Evolutionary conservation across 2,888 invertebrate species (phyloP), one percentile per base, ranked within the genome.

Genomic region (Dysmachus trigonus): DNA sequence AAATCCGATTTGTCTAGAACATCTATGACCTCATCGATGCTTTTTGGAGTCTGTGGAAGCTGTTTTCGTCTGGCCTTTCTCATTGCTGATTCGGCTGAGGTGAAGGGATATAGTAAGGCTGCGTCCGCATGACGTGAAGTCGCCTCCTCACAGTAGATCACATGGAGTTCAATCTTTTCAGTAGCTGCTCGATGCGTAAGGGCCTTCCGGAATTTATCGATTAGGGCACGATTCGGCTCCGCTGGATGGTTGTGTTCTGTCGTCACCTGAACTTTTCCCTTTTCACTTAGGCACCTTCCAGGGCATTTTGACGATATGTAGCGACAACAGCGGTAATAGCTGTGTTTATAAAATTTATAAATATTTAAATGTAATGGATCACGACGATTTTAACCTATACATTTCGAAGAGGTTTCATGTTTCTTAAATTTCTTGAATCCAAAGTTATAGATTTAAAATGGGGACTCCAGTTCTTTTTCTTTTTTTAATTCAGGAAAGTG

Each of bases 271-370:
- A 89, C 87, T 85, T 88, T 88, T 1, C 88, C 88, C 76, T 89
- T 87, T 86, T 90, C 89, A 27, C 86, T 86, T 1, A 88, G 86
- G 33, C 89, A 86, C 18, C 89, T 89, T 13, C 89, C 90, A 0
- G 89, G 88, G 84, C 90, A 90, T 85, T 89, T 89, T 53, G 88
- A 86, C n/a, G 87, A 88, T 47, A 89, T 89, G 82, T 89, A 89
- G 6, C 89, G 89, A 7, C 88, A 89, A 30, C 90, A 90, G 10
- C 90, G 89, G 86, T 88, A 90, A 35, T 89, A 90, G n/a, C 90
- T 90, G 33, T 27, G 72, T 30, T 1, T 62, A 3, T 62, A 73
- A n/a, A 85, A 83, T 27, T 51, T 35, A 71, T 62, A 10, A 30
- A 30, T 30, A 27, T n/a, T 30, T 15, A 82, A 15, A 22, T 18